A percentile compares a stretch with the other conserved stretches of the same genome.
These are phyloP conservation scores for Probaryconus sp. DNA, from an alignment of 1,140 invertebrate species.

Conservation along the genomic window DNA sequence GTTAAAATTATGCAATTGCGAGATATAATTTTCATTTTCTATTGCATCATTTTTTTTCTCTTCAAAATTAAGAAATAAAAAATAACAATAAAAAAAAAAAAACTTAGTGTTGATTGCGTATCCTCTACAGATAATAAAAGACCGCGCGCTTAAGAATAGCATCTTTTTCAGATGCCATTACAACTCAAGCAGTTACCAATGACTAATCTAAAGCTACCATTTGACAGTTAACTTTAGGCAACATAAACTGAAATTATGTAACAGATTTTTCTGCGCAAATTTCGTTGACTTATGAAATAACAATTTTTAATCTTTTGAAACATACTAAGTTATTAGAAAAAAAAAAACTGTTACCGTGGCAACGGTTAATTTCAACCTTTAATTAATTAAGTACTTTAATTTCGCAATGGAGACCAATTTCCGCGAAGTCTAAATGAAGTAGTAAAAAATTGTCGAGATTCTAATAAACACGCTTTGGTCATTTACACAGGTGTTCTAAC, in stretches of 20 bases:
- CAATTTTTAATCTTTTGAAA: background rate
- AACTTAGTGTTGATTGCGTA: conserved; percentile 21
- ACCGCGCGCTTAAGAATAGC: conserved; percentile 23
- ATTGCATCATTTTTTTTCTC: conserved; percentile 10
- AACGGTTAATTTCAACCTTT: no score
- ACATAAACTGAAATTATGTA: conserved; percentile 9
- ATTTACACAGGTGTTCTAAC: conserved; percentile 4
- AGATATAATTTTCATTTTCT: conserved; percentile 7
- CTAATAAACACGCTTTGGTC: background rate
- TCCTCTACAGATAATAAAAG: conserved; percentile 36
- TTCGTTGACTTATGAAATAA: conserved; percentile 3
- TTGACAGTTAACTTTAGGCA: conserved; percentile 38
- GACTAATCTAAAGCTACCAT: conserved; percentile 25
- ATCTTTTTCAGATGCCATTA: conserved; percentile 20
- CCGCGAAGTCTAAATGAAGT: background rate
- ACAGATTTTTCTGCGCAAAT: background rate
- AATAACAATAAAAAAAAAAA: no score
- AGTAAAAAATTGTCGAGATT: background rate
- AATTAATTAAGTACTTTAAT: no score
- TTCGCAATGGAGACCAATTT: no score
- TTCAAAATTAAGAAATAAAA: no score
- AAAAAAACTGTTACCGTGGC: no score
- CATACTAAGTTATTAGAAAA: no score
- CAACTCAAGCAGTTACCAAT: conserved; percentile 18
- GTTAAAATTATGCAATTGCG: conserved; percentile 26